Conservation (phyloP, 2,888 invertebrate species). For the Drosophila pegasa region DNA sequence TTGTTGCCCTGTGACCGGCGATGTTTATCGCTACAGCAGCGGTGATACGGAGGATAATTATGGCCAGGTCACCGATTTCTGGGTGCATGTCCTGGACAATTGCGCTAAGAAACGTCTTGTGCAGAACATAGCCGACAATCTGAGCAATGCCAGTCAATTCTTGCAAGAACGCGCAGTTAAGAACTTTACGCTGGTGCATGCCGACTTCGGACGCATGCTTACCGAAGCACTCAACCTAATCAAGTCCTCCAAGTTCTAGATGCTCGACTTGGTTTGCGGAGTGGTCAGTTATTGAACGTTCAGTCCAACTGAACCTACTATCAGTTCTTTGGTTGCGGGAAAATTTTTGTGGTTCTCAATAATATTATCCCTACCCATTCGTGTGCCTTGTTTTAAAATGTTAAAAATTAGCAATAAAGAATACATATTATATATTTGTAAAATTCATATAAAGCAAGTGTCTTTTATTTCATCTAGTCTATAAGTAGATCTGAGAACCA, state of each 20-base stretch:
- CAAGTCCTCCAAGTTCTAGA: constrained; percentile 87
- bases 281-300: constrained; percentile 32
- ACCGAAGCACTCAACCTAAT: constrained; percentile 88
- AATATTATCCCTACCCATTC: constrained; percentile 16
- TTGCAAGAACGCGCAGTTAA: constrained; percentile 94
- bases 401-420: constrained; percentile 33
- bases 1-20: constrained; percentile 88
- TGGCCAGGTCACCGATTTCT: constrained; percentile 93
- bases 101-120: constrained; percentile 90
- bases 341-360: constrained; percentile 39
- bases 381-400: constrained; percentile 48
- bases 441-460: constrained; percentile 25
- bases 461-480: background rate
- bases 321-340: constrained; percentile 53
- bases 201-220: constrained; percentile 91
- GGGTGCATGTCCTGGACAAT: constrained; percentile 91
- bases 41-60: constrained; percentile 95
- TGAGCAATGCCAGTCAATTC: constrained; percentile 92
- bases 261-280: constrained; percentile 2
- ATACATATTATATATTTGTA: constrained; percentile 25
- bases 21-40: constrained; percentile 92
- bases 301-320: constrained; percentile 36
- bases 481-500: background rate
- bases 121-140: constrained; percentile 91
- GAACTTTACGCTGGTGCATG: constrained; percentile 92